Evolutionary conservation across 2,888 invertebrate species (phyloP).

Genomic region (Drosophila longiperda): DNA sequence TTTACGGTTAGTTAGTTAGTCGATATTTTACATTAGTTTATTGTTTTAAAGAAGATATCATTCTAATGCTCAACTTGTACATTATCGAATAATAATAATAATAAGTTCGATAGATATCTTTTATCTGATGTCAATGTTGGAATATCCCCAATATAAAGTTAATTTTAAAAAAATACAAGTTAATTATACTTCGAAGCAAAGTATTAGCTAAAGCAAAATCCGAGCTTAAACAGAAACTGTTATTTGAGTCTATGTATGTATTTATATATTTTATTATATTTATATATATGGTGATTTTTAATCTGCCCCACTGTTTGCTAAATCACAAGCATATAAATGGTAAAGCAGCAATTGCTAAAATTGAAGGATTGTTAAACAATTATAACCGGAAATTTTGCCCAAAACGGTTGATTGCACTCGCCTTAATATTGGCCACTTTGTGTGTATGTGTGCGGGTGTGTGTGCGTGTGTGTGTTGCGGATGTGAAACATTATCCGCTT

Average conservation of each 20-base stretch:
- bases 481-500: slow-evolving; percentile 52
- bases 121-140: not conserved
- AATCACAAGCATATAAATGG: not conserved
- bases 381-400: slow-evolving; percentile 29
- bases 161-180: not conserved
- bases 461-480: slow-evolving; percentile 21
- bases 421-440: slow-evolving; percentile 20
- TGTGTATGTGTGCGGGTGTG: slow-evolving; percentile 9
- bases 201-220: not conserved
- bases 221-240: not conserved
- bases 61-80: not conserved
- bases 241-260: not conserved
- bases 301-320: not conserved
- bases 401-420: slow-evolving; percentile 37
- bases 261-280: not conserved
- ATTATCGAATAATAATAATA: too few species aligned
- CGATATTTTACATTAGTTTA: not conserved
- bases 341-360: slow-evolving; percentile 4
- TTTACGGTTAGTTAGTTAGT: too few species aligned
- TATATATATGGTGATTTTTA: not conserved
- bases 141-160: not conserved
- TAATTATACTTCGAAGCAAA: not conserved
- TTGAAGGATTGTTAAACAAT: slow-evolving; percentile 25
- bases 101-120: not conserved
- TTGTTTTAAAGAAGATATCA: not conserved